These are phyloP conservation scores for Trematocara macrostoma DNA, from an alignment of 2,113 vertebrate species.

Conservation along the genomic window DNA sequence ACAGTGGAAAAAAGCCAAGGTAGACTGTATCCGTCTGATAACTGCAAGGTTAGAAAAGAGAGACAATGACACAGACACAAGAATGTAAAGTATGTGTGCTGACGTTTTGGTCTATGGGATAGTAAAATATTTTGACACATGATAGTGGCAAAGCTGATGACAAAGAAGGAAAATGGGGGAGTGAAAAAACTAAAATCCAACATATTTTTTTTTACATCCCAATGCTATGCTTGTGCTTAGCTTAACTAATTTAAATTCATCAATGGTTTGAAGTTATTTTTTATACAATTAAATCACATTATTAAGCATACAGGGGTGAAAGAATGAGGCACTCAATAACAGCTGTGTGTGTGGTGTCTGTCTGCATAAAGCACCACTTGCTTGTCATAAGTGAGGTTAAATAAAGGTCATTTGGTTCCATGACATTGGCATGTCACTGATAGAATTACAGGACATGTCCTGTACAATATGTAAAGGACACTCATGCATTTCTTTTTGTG, in stretches of 20 bases:
- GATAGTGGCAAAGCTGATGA: background rate
- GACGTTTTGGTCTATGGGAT: background rate
- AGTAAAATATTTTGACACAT: slow-evolving; percentile 9
- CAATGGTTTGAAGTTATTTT: background rate
- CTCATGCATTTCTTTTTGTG: background rate
- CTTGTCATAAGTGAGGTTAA: background rate
- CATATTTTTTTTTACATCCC: background rate
- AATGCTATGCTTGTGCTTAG: background rate
- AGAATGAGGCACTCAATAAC: background rate
- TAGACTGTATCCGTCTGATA: slow-evolving; percentile 14
- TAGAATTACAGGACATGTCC: background rate
- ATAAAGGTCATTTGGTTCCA: slow-evolving; percentile 21
- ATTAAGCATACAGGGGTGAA: background rate
- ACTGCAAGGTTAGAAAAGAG: background rate
- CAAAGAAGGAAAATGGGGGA: background rate
- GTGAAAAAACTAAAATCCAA: background rate
- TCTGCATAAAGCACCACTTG: background rate
- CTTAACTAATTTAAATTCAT: background rate
- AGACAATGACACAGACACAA: background rate
- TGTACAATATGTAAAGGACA: background rate
- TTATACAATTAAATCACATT: background rate
- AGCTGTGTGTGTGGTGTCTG: background rate
- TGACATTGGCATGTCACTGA: background rate
- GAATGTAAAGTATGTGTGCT: background rate
- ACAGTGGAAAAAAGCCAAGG: background rate